Evolutionary conservation across 2,888 invertebrate genomes (phyloP).

Genomic region (Cheilosia variabilis): DNA sequence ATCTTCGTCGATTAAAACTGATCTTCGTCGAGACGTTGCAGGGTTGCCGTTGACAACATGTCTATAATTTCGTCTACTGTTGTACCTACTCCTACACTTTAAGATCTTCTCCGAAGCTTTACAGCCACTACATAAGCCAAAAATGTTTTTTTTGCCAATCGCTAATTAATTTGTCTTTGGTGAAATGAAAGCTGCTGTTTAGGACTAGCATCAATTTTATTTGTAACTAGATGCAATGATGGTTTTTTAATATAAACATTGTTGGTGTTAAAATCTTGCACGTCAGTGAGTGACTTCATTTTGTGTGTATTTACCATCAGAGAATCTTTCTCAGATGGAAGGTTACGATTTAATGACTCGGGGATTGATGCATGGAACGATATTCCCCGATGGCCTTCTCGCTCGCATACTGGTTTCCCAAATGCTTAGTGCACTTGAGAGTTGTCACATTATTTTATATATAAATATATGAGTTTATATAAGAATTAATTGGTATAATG

Average conservation of each 20-base stretch:
- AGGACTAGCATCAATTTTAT: neutral
- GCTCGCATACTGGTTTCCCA: constrained; percentile 12
- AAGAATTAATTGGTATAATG: too few relatives aligned
- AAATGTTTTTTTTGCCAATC: neutral
- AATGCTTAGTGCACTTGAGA: neutral
- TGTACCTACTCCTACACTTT: neutral
- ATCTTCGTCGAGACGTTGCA: too few relatives aligned
- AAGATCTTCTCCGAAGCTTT: neutral
- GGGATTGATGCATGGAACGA: constrained; percentile 1
- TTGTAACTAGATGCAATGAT: neutral
- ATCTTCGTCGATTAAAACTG: too few relatives aligned
- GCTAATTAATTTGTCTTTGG: constrained; percentile 1
- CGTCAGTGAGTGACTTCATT: neutral
- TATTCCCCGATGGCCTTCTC: constrained; percentile 22
- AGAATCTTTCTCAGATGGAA: neutral
- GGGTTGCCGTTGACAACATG: too few relatives aligned
- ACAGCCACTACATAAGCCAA: neutral
- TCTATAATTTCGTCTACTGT: neutral
- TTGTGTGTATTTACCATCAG: neutral
- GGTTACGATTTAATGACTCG: neutral
- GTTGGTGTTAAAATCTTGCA: neutral
- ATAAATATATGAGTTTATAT: too few relatives aligned
- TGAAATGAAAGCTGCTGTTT: neutral
- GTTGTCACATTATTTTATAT: constrained; percentile 1
- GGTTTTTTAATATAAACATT: neutral